A percentile compares a stretch with the other conserved stretches of the same genome.
These are phyloP conservation scores for Corynorhinus townsendii DNA, from an alignment of 2,113 vertebrate species.

Conservation along the genomic window DNA sequence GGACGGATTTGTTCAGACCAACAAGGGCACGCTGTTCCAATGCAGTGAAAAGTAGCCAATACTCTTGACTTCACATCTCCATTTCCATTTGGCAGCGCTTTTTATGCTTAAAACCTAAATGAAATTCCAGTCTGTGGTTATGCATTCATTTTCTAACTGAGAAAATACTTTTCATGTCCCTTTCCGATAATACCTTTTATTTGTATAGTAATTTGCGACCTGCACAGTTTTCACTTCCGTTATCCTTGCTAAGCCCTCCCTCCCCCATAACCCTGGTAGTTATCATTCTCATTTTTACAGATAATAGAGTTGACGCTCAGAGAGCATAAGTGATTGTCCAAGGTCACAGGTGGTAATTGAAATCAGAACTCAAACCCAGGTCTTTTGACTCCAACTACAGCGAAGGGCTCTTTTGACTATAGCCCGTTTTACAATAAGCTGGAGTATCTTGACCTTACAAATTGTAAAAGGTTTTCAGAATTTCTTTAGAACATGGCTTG, in stretches of 20 bases:
- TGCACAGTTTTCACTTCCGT: not conserved
- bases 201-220: not conserved
- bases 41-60: not conserved
- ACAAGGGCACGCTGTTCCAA: not conserved
- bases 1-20: conserved; percentile 37
- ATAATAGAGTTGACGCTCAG: not conserved
- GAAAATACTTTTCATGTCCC: not conserved
- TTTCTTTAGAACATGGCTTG: not conserved
- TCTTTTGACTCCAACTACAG: conserved; percentile 39
- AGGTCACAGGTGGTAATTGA: conserved; percentile 48
- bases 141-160: conserved; percentile 26
- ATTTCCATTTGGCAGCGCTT: not conserved
- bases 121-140: not conserved
- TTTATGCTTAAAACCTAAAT: not conserved
- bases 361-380: conserved; percentile 52
- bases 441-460: conserved; percentile 15
- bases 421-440: conserved; percentile 14
- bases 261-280: not conserved
- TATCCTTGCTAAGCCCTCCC: not conserved
- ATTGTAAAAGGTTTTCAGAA: conserved; percentile 36
- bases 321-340: conserved; percentile 32
- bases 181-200: not conserved
- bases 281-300: conserved; percentile 24
- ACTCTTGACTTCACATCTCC: not conserved
- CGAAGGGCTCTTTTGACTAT: conserved; percentile 23